Conservation (phyloP, 2,113 vertebrate species). For the Elaphurus davidianus region DNA sequence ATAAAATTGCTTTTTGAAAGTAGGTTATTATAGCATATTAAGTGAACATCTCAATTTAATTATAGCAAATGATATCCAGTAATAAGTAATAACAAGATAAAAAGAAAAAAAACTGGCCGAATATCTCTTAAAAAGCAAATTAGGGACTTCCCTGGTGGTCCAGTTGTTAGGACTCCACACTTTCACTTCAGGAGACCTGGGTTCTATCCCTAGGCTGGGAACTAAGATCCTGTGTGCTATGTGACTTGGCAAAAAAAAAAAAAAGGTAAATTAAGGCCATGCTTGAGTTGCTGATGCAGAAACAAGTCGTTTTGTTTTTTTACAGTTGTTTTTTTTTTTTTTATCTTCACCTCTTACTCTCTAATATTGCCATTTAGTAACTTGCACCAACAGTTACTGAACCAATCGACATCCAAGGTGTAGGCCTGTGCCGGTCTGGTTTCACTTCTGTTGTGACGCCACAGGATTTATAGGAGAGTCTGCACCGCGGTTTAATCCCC, state of each 20-base stretch:
- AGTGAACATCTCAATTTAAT: not conserved
- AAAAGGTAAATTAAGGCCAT: not conserved
- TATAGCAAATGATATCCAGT: not conserved
- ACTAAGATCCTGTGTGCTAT: not conserved
- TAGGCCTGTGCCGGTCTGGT: not conserved
- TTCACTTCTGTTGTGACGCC: not conserved
- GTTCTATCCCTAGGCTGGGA: not conserved
- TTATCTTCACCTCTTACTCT: not conserved
- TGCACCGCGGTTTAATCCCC: not conserved
- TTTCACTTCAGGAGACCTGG: not conserved
- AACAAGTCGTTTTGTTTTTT: not conserved
- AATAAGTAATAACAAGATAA: not conserved
- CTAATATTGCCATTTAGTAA: slow-evolving; percentile 22
- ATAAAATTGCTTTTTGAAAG: slow-evolving; percentile 8
- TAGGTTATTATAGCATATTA: not conserved
- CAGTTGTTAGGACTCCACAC: not conserved
- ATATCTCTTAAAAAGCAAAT: not conserved
- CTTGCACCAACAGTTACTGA: not conserved
- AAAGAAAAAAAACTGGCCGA: not conserved
- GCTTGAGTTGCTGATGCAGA: not conserved
- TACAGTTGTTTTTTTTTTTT: not conserved
- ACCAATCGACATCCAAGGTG: not conserved
- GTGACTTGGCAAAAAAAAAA: not conserved
- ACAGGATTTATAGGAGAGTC: not conserved
- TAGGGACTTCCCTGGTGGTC: not conserved